Evolutionary conservation across 1,140 invertebrate genomes (phyloP).

Genomic region (Anastrepha obliqua): DNA sequence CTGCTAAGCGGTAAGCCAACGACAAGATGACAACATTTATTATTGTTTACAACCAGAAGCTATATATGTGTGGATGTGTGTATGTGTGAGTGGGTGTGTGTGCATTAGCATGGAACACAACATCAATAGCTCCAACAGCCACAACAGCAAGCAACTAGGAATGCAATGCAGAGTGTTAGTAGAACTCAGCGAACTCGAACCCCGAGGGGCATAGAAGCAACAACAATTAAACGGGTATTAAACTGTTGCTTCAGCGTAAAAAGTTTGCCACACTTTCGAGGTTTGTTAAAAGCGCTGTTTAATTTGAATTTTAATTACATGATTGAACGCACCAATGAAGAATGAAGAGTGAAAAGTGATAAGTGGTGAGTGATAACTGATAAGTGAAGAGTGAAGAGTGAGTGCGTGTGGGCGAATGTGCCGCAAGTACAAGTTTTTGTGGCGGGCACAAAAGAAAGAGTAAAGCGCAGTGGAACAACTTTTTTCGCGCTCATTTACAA

Average conservation of each 20-base stretch:
- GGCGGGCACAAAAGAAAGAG: background rate
- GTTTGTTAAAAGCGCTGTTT: conserved; percentile 39
- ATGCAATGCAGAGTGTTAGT: background rate
- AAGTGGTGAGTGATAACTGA: conserved; percentile 33
- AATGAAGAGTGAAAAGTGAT: background rate
- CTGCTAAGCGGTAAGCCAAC: background rate
- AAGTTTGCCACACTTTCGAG: conserved; percentile 25
- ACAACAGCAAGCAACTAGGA: background rate
- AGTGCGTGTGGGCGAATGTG: background rate
- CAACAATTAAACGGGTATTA: conserved; percentile 29
- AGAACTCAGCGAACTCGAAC: background rate
- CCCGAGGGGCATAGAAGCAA: background rate
- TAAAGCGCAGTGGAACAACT: background rate
- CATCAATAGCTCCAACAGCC: background rate
- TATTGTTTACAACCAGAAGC: background rate
- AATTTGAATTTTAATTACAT: conserved; percentile 52
- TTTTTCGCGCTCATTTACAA: conserved; percentile 24
- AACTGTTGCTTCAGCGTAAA: conserved; percentile 42
- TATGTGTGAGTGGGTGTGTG: background rate
- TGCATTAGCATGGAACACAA: background rate
- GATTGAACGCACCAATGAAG: background rate
- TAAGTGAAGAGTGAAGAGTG: background rate
- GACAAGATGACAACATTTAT: background rate
- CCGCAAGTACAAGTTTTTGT: background rate
- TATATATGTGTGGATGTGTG: background rate